Percentiles rank a stretch among this genome's conserved stretches.
Conservation (phyloP, 2,113 vertebrate species). For the Zosterops borbonicus region DNA sequence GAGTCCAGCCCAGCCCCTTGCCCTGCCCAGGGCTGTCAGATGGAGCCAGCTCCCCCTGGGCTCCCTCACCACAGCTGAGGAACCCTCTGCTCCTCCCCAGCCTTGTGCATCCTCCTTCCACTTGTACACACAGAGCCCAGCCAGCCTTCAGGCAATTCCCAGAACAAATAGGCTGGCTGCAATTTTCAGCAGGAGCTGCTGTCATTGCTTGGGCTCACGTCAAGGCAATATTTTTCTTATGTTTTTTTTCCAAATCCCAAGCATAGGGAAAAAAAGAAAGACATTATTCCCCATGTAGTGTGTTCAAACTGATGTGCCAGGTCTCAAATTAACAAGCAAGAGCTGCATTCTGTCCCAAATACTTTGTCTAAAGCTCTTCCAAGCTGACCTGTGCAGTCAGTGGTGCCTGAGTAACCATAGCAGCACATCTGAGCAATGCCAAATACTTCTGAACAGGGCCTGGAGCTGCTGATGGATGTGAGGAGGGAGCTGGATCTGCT, state of each 20-base stretch:
- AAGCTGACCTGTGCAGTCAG: conserved; percentile 32
- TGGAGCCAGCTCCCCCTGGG: not conserved
- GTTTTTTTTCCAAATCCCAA: not conserved
- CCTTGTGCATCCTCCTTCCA: not conserved
- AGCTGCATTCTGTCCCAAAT: conserved; percentile 16
- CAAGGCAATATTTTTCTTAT: not conserved
- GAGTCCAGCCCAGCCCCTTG: not conserved
- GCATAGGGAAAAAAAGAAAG: rapidly evolving
- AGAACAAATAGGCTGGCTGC: not conserved
- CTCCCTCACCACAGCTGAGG: not conserved
- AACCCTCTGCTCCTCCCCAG: not conserved
- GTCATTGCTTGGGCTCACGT: not conserved
- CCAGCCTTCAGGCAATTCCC: not conserved
- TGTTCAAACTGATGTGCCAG: not conserved
- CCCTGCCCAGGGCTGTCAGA: not conserved
- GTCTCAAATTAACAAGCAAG: not conserved
- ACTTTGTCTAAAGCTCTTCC: conserved; percentile 46
- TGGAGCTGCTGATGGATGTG: not conserved
- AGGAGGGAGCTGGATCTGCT: not conserved
- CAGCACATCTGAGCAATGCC: conserved; percentile 45
- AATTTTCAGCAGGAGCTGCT: not conserved
- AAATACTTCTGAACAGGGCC: not conserved
- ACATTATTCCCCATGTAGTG: not conserved
- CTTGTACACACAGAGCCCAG: not conserved
- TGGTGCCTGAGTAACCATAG: conserved; percentile 66